phyloP scores from a whole-genome alignment of 2,888 invertebrate genomes.

The Micropterix aruncella region DNA sequence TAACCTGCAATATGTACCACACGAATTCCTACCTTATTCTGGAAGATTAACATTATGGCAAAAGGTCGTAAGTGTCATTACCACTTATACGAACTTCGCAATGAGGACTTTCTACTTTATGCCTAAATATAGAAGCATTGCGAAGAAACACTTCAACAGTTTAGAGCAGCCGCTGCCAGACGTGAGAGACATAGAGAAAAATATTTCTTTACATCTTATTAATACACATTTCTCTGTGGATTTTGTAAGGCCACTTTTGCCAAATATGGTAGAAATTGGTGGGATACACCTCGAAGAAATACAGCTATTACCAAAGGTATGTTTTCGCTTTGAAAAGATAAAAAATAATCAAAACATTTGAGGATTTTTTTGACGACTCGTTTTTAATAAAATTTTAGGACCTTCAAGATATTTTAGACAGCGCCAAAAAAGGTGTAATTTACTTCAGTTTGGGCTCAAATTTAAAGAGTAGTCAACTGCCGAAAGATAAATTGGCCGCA shows the following conservation, averaged over 20 bases:
- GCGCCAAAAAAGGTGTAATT: constrained; percentile 25
- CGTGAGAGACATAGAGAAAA: constrained; percentile 25
- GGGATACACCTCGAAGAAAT: constrained; percentile 34
- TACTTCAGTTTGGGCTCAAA: constrained; percentile 32
- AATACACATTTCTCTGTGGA: constrained; percentile 32
- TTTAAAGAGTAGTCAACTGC: constrained; percentile 26
- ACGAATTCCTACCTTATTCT: constrained; percentile 21
- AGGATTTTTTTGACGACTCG: too few species aligned
- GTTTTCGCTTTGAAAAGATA: background rate
- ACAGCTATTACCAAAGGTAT: constrained; percentile 17
- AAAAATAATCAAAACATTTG: too few species aligned
- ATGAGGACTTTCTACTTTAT: constrained; percentile 19
- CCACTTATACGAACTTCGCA: constrained; percentile 20
- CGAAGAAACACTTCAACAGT: constrained; percentile 19
- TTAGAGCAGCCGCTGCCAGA: constrained; percentile 20
- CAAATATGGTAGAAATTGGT: constrained; percentile 32
- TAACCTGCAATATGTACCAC: constrained; percentile 32
- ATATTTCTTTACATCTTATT: constrained; percentile 27
- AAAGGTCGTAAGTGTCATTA: constrained; percentile 23
- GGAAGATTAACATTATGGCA: constrained; percentile 30
- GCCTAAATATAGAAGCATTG: constrained; percentile 21
- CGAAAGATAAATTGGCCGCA: constrained; percentile 20
- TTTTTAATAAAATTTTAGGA: constrained; percentile 11
- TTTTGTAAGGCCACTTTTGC: constrained; percentile 24
- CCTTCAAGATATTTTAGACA: constrained; percentile 20